A percentile compares a stretch with the other conserved stretches of the same genome.
Evolutionary conservation across 2,888 invertebrate species (phyloP).

Genomic region (Octonoba sinensis): DNA sequence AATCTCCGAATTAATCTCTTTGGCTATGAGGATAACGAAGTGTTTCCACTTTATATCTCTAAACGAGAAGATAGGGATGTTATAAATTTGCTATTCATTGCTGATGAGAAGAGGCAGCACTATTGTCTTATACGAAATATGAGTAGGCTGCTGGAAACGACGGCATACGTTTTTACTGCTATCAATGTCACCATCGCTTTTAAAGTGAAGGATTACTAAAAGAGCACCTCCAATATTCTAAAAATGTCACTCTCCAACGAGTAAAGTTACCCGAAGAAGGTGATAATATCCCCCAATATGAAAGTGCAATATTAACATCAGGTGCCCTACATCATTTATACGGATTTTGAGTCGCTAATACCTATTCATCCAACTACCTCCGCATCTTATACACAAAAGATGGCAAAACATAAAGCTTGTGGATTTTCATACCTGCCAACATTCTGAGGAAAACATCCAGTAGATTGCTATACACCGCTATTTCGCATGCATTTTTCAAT

Average conservation of each 20-base stretch:
- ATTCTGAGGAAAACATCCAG: too few species aligned
- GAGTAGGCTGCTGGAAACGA: not conserved
- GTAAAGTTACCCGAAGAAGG: not conserved
- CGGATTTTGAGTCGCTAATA: not conserved
- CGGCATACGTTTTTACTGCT: not conserved
- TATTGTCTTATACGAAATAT: not conserved
- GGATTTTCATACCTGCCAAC: slow-evolving; percentile 13
- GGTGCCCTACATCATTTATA: not conserved
- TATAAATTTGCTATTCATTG: too few species aligned
- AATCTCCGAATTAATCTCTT: too few species aligned
- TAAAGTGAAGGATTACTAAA: not conserved
- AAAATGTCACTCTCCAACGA: not conserved
- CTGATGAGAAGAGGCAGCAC: not conserved
- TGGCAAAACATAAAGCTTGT: not conserved
- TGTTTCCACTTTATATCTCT: too few species aligned
- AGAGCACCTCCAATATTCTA: not conserved
- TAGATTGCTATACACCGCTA: too few species aligned
- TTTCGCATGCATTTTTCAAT: too few species aligned
- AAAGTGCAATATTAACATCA: not conserved
- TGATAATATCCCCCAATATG: not conserved
- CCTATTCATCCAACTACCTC: not conserved
- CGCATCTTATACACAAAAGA: not conserved
- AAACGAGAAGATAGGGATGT: too few species aligned
- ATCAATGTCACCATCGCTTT: slow-evolving; percentile 9
- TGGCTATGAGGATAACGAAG: too few species aligned